Evolutionary conservation across 37 sponge, comb jelly and placozoan species (phyloP), one percentile per base, ranked within the genome.

Genomic region (Corticium candelabrum): DNA sequence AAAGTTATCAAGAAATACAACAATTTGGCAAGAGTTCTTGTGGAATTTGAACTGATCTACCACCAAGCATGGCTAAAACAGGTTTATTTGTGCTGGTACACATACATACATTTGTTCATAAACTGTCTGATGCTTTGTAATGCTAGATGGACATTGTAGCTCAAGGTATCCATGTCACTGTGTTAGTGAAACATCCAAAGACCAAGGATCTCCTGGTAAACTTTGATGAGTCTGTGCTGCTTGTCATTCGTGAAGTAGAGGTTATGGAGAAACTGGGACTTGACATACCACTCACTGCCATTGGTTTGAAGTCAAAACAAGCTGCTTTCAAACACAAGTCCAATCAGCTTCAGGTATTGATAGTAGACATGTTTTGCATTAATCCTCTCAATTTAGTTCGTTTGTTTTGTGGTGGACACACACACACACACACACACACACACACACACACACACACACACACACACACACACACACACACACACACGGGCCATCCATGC

Each of bases 21-120:
- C 83, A 82, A 78, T 40, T 75, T 90, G 75, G 95, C 95, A 34
- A 72, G 84, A 4, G 82, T 89, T 11, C 85, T 97, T 70, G 76
- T 89, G 0, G 90, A 94, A 71, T 97, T 88, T 86, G 99, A 97
- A 69, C 43, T 97, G 56, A 38, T 89, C 30, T 94, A 94, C 78
- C 87, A 91, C 82, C 83, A 78, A 57, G 86, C 85, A 40, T 96
- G 97, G 97, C 32, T 84, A 1, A 74, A 87, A 72, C 82, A 82
- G 80, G 79, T 84, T 32, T 40, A 15, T 5, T 5, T 43, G 56
- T 43, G 56, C 56, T 11, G 11, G 56, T 43, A 5, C 5, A 43
- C 11, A 11, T 43, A 11, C 11, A 21, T 5, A 21, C 56, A 21
- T 43, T 5, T 43, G 5, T 11, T 21, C 56, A 43, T 43, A 43